Conservation (phyloP, 2,888 invertebrate genomes). For the Leptopterna dolabrata region DNA sequence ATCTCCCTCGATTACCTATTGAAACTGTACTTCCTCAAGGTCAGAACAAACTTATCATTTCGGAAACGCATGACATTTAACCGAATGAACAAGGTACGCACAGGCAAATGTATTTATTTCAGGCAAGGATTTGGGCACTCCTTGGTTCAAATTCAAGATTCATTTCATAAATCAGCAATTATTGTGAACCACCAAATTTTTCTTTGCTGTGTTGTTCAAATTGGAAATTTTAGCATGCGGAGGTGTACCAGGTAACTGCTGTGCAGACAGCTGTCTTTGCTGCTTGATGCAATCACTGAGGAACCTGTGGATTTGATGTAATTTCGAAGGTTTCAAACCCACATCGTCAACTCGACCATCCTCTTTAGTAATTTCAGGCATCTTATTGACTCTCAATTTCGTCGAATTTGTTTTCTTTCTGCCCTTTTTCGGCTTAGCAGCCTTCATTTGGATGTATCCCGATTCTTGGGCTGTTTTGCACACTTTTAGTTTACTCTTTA, state of each 20-base stretch:
- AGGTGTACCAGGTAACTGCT: neutral
- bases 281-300: neutral
- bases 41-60: too few relatives aligned
- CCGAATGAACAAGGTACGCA: too few relatives aligned
- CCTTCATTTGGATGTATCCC: neutral
- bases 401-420: neutral
- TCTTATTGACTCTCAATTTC: neutral
- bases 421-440: neutral
- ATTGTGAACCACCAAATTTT: neutral
- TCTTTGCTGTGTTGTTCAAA: neutral
- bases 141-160: too few relatives aligned
- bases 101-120: too few relatives aligned
- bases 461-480: neutral
- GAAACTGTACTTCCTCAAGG: too few relatives aligned
- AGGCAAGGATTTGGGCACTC: too few relatives aligned
- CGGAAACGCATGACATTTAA: too few relatives aligned
- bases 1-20: too few relatives aligned
- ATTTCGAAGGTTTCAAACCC: neutral
- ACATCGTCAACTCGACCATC: neutral
- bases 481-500: neutral
- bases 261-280: neutral
- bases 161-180: neutral
- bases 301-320: neutral
- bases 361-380: neutral
- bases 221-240: neutral